Evolutionary conservation across 2,888 invertebrate genomes (phyloP), one percentile per base, ranked within the genome.

Genomic region (Acronicta psi): DNA sequence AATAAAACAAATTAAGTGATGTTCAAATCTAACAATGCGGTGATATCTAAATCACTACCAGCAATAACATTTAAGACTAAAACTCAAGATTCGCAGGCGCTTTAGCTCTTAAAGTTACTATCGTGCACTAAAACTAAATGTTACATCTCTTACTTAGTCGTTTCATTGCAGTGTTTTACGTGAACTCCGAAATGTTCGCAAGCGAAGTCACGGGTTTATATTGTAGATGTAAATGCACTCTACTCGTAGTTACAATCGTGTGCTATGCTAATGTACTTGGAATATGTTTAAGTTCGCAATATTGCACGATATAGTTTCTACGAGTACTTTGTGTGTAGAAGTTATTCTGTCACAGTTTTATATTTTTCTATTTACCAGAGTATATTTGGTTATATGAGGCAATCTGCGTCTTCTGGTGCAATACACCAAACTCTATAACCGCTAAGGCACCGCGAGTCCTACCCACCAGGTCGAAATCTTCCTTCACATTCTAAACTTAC

Each of bases 91-190:
- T 50, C 44, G 16, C 34, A 31, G 31, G 42, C 17, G 17, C 51
- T 40, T 40, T 45, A 34, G 25, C 47, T 49, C 14, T 56, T 41
- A 53, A 57, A 42, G 41, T 23, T 18, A 55, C 50, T 23, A 23
- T 16, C 31, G n/a, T 25, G 50, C 11, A 58, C 46, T 69, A 40
- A 63, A 54, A 69, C 59, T 34, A 16, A 63, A 69, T 44, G 58
- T 51, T 17, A 52, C 51, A 59, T 51, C 46, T 51, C 64, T 51
- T 59, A 68, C 59, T 44, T 54, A 63, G 52, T 62, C 36, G 57
- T 53, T 63, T 69, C 38, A 66, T 37, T 53, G 17, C 29, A 59
- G 61, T 68, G 31, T 34, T 34, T 34, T 34, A 34, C 34, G 34
- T 38, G 45, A 23, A 37, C 11, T 44, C 20, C 20, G 14, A 29